Evolutionary conservation across 2,797 vertebrate species (phyloP).

Genomic region (Lepilemur ruficaudatus): DNA sequence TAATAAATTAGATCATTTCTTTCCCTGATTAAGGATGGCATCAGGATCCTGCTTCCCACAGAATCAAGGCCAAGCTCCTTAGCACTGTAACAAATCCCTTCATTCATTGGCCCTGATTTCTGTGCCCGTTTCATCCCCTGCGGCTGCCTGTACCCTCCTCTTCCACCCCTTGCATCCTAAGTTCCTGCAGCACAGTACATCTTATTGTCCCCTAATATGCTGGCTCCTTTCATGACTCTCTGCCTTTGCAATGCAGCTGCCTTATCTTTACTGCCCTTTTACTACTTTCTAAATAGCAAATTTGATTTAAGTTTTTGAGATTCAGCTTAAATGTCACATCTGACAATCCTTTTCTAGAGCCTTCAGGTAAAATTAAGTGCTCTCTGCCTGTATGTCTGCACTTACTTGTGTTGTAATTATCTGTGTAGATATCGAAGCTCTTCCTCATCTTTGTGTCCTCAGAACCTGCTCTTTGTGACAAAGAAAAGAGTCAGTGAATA

Average conservation of each 20-base stretch:
- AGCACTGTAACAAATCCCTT: not conserved
- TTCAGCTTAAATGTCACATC: constrained; percentile 49
- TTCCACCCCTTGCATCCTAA: constrained; percentile 12
- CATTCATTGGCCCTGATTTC: not conserved
- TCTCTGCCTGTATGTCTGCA: not conserved
- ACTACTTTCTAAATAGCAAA: constrained; percentile 54
- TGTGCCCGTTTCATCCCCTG: not conserved
- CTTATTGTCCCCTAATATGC: not conserved
- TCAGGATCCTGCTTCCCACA: not conserved
- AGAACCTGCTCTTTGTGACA: not conserved
- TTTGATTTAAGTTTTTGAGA: constrained; percentile 40
- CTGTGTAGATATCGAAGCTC: not conserved
- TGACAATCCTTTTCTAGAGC: not conserved
- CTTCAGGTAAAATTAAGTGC: constrained; percentile 24
- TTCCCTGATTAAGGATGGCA: not conserved
- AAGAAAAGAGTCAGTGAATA: constrained; percentile 8
- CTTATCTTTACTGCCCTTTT: constrained; percentile 28
- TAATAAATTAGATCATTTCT: not conserved
- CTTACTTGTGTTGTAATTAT: not conserved
- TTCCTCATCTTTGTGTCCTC: not conserved
- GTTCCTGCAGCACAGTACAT: constrained; percentile 38
- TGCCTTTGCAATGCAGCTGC: constrained; percentile 45
- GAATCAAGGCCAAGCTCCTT: not conserved
- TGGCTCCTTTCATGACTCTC: constrained; percentile 40
- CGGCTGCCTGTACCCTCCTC: not conserved